Conservation (phyloP, 2,888 invertebrate species). For the Iphiclides podalirius region DNA sequence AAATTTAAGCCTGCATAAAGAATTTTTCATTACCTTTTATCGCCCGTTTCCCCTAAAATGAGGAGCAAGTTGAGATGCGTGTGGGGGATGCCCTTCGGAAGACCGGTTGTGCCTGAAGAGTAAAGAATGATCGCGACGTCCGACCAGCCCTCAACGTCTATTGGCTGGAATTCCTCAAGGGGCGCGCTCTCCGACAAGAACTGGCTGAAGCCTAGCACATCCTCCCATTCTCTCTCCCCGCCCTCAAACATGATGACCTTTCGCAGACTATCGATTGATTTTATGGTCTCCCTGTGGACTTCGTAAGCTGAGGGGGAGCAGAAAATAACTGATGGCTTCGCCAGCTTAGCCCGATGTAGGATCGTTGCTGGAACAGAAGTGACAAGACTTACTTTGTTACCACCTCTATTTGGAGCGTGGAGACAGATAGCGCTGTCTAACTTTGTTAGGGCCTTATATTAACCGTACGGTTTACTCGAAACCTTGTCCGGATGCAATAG, state of each 20-base stretch:
- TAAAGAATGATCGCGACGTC: constrained; percentile 54
- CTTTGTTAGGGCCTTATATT: too few relatives aligned
- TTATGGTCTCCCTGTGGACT: constrained; percentile 26
- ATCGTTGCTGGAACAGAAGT: constrained; percentile 32
- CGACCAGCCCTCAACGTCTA: constrained; percentile 44
- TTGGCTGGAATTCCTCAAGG: constrained; percentile 44
- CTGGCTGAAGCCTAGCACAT: background rate
- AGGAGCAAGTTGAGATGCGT: constrained; percentile 47
- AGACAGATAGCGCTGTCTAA: too few relatives aligned
- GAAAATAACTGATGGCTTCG: constrained; percentile 37
- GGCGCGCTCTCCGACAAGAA: constrained; percentile 35
- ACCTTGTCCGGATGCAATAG: too few relatives aligned
- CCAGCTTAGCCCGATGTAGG: constrained; percentile 32
- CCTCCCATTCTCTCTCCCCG: too few relatives aligned
- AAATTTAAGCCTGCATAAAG: too few relatives aligned
- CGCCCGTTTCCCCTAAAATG: constrained; percentile 13
- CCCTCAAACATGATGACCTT: constrained; percentile 30
- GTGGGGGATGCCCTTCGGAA: constrained; percentile 62
- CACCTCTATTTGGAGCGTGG: too few relatives aligned
- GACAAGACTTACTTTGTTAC: too few relatives aligned
- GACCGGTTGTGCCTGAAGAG: constrained; percentile 64
- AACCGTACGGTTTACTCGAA: too few relatives aligned
- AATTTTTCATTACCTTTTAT: constrained; percentile 7
- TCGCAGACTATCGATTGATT: constrained; percentile 8
- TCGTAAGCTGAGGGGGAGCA: constrained; percentile 32